Evolutionary conservation across 2,888 invertebrate genomes (phyloP), one percentile per base, ranked within the genome.

Genomic region (Tiliacea aurago): DNA sequence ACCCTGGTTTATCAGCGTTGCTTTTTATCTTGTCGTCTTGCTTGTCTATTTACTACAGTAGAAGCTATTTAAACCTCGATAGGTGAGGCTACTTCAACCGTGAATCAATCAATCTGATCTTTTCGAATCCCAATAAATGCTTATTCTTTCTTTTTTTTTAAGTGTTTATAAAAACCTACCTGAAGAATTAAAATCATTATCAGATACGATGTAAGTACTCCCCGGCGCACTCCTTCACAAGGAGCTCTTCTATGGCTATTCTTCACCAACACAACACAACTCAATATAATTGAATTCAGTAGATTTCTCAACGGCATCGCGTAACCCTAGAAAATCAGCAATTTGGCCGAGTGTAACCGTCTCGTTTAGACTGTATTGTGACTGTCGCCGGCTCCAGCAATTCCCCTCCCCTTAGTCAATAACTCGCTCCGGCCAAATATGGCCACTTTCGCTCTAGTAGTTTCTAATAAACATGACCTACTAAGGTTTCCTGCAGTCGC

Each of bases 281-380:
- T 43, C 20, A 55, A 62, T 37, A 61, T 47, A 64, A 76, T 75
- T 43, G 15, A 53, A 49, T 55, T 49, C 47, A 56, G 15, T 45
- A 13, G 65, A 62, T 62, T 33, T 49, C 41, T 53, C 23, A 56
- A 20, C 9, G 28, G 51, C 33, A 43, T 49, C 41, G 28, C 59
- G 66, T 84, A 76, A 71, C 73, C 59, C 84, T 64, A 77, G 69
- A 59, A 79, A 71, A 56, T 61, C 75, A 58, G 59, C 68, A 83
- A 68, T 79, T 76, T 78, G 51, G 41, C 73, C 69, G 75, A 78
- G 71, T 80, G 73, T 80, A 79, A 84, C 80, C 66, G 59, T 78
- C 81, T 86, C 87, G 80, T 86, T 86, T 85, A 83, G 81, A 74
- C 69, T 67, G 81, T 83, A 85, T 87, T 86, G 88, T 86, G 78